Evolutionary conservation across 2,797 vertebrate species (phyloP).

Genomic region (Tinamus major): DNA sequence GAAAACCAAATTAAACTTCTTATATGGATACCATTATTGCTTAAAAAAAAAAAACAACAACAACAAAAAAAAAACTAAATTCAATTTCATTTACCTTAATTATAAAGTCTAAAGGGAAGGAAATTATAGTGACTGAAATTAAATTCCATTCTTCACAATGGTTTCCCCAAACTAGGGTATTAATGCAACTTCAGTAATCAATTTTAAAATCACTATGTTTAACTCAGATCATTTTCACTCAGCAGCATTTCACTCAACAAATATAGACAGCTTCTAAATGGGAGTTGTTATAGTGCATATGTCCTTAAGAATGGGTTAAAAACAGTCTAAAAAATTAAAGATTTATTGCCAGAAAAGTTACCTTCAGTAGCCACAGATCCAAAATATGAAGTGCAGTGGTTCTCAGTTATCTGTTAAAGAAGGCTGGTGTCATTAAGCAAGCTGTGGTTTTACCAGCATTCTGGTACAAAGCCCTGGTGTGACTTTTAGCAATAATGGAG

Average conservation of each 20-base stretch:
- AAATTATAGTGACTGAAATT: conserved; percentile 14
- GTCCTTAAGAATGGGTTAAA: neutral
- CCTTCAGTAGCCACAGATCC: neutral
- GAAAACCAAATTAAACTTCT: conserved; percentile 24
- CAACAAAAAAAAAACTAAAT: neutral
- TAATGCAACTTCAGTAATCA: conserved; percentile 37
- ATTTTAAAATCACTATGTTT: conserved; percentile 29
- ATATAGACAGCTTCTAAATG: neutral
- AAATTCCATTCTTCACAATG: neutral
- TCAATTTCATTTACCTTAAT: neutral
- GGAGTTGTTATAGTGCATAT: neutral
- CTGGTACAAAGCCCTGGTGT: fast-evolving
- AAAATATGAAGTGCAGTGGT: neutral
- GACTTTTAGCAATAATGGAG: neutral
- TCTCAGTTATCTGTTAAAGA: neutral
- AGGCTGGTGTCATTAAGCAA: neutral
- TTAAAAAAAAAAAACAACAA: conserved; percentile 19
- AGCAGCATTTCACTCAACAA: neutral
- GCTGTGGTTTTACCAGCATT: fast-evolving
- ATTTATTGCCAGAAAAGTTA: neutral
- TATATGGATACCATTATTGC: neutral
- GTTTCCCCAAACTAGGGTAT: neutral
- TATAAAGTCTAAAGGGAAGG: conserved; percentile 12
- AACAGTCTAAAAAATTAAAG: neutral
- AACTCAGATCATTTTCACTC: neutral